These are phyloP conservation scores for Luscinia luscinia DNA, from an alignment of 2,797 vertebrate species.

Conservation along the genomic window DNA sequence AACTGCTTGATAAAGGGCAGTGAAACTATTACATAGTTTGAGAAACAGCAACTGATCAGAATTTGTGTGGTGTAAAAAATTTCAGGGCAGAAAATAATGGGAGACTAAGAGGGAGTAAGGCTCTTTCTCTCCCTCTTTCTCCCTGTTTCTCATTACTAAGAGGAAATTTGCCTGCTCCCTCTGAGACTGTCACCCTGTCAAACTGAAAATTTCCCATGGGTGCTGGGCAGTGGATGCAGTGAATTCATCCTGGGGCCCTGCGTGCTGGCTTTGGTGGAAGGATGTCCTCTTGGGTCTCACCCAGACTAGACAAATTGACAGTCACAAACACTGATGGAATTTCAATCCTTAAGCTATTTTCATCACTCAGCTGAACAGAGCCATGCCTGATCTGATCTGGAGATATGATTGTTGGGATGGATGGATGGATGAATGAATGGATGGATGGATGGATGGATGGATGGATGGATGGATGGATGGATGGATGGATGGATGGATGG, in stretches of 20 bases:
- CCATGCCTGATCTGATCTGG: background rate
- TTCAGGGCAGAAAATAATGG: background rate
- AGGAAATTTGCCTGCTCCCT: conserved; percentile 36
- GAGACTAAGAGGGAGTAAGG: background rate
- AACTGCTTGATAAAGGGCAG: background rate
- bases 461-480: background rate
- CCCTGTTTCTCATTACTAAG: conserved; percentile 15
- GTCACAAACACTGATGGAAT: background rate
- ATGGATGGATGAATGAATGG: background rate
- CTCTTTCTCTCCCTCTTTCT: background rate
- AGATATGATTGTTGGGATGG: background rate
- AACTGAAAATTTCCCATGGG: conserved; percentile 7
- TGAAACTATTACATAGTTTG: background rate
- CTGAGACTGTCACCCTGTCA: conserved; percentile 21
- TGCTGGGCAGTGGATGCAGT: background rate
- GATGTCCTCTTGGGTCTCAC: background rate
- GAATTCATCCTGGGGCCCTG: background rate
- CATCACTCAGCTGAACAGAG: background rate
- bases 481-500: too few relatives aligned
- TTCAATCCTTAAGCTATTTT: background rate
- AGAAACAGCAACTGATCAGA: background rate
- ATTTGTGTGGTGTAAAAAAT: background rate
- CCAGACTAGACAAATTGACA: background rate
- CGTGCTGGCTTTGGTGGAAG: background rate
- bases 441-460: background rate